Base-by-base conservation (phyloP, 2,113 vertebrate genomes). In the Tricholaema leucomelas region DNA sequence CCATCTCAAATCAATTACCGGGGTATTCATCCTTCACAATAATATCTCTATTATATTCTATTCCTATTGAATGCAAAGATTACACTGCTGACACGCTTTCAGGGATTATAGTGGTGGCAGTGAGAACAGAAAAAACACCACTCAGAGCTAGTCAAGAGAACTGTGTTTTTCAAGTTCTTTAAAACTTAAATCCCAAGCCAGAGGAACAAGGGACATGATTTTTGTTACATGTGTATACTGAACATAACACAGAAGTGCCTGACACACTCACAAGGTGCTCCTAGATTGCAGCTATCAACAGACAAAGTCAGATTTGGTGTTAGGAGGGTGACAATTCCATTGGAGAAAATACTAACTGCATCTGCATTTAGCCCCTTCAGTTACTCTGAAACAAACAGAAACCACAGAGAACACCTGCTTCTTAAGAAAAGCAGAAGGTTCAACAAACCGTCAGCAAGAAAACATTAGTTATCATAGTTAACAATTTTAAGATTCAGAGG, bases 1-100 rank as follows among this genome's bases (percentile, higher is more conserved):
- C 66, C 90, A 86, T 91, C 71, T 91, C 92, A 85, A 95, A 88
- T 85, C 78, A 95, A 94, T 93, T 93, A 93, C 46, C 81, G 87
- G 59, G n/a, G 90, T 88, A 93, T 91, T 94, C 73, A 91, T 65
- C 35, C 78, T 67, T 94, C 71, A 90, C 67, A 96, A 74, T 82
- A 95, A 82, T 93, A 87, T 84, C 67, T 73, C 84, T 82, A 77
- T 96, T 91, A 94, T 91, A 89, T 59, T 66, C 40, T 83, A n/a
- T 75, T 85, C 35, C 66, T 88, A 78, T 77, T 92, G 71, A 92
- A 95, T 79, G 79, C 55, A 73, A 79, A 93, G 71, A 93, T 77
- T 70, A 82, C 55, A 52, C 59, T 91, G n/a, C 20, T 91, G 74
- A 76, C 78, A 87, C 35, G 52, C 56, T 93, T 87, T 82, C 36